A percentile compares a stretch with the other conserved stretches of the same genome.
Conservation (phyloP, 2,888 invertebrate genomes). For the Tribolium freemani region DNA sequence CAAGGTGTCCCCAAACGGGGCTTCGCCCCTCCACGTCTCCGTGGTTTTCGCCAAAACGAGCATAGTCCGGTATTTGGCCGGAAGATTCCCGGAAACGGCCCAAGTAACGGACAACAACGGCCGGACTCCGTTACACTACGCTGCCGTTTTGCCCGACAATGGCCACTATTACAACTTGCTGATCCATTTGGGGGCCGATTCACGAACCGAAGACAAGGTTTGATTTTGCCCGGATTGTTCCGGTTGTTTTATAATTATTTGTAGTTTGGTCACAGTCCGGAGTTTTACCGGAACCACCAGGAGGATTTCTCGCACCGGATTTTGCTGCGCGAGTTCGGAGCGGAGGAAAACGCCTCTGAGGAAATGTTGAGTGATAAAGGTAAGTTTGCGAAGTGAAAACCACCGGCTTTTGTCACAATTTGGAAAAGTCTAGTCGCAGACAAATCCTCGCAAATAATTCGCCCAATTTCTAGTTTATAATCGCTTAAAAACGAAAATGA, state of each 20-base stretch:
- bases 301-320: conserved; percentile 78
- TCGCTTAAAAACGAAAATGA: conserved; percentile 4
- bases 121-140: conserved; percentile 90
- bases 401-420: conserved; percentile 49
- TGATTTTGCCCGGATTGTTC: conserved; percentile 49
- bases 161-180: conserved; percentile 90
- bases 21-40: conserved; percentile 90
- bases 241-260: conserved; percentile 40
- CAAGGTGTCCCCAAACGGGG: conserved; percentile 84
- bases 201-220: conserved; percentile 87
- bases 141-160: conserved; percentile 86
- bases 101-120: conserved; percentile 81
- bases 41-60: conserved; percentile 87
- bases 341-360: conserved; percentile 75
- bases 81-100: conserved; percentile 89
- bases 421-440: neutral
- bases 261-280: conserved; percentile 84
- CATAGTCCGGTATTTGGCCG: conserved; percentile 80
- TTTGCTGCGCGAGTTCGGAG: conserved; percentile 79
- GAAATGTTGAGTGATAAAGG: conserved; percentile 85
- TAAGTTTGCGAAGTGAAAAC: conserved; percentile 57
- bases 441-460: conserved; percentile 21
- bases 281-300: conserved; percentile 81
- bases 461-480: conserved; percentile 11
- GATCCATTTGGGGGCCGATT: conserved; percentile 88